Base-by-base conservation (phyloP, 2,113 vertebrate species). In the Pseudopipra pipra region DNA sequence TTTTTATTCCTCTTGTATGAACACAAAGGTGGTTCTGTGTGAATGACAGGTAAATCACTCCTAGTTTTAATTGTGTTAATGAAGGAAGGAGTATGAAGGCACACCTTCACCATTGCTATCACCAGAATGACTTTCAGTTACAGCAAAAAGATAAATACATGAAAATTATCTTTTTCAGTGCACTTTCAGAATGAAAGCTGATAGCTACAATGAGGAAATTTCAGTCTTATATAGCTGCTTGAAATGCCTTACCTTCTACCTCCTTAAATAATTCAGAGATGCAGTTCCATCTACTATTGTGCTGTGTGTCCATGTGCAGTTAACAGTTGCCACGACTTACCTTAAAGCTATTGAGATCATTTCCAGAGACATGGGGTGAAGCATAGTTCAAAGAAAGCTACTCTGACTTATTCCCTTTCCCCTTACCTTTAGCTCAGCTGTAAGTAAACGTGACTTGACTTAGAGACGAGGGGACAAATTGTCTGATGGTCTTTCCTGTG, bases 351-450 rank as follows among this genome's bases (percentile, higher is more conserved):
- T 47, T 47, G 67, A 85, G 85, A 83, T 89, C 0, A 63, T 83
- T 79, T 93, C 75, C 52, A 89, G 78, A 85, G 63, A 84, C 63
- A 41, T 8, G 30, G 12, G 66, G 87, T 92, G 89, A 96, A 82
- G 39, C n/a, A 74, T 33, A 92, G 81, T 82, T 86, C 90, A 93
- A 90, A 93, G 67, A 49, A 90, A 88, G 12, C 28, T 86, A 35
- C 46, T 59, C 61, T 77, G 75, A 83, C 68, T 72, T 68, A 82
- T 37, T 86, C 72, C 63, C 11, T 71, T 74, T 93, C n/a, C 44
- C 39, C 21, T 46, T 95, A 56, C 33, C 51, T 82, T 75, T 66
- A 82, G 20, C 58, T 73, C 37, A 15, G 12, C 33, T 76, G 11
- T 66, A 70, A 70, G 43, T 33, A 88, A 92, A 91, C 0, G 2